Conservation (phyloP, 1,140 invertebrate genomes). For the Aphaenogaster rudis region DNA sequence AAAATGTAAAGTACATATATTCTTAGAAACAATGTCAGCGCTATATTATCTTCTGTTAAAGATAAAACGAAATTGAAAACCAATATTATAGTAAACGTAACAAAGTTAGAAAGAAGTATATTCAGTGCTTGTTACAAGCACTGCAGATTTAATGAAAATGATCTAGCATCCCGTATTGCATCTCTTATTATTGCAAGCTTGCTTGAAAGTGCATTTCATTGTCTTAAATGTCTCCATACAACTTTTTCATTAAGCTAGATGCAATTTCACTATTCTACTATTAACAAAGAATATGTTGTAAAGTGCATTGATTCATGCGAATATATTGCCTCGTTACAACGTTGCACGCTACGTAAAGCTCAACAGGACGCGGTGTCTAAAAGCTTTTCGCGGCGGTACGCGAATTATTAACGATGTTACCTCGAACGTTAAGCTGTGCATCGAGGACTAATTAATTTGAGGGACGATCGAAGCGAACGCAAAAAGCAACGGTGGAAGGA, state of each 20-base stretch:
- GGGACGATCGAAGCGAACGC: not conserved
- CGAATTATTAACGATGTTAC: not conserved
- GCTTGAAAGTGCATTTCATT: not conserved
- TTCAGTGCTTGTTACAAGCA: not conserved
- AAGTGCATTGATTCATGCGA: constrained; percentile 4
- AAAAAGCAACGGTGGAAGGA: not conserved
- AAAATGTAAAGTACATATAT: not conserved
- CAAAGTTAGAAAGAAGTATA: not conserved
- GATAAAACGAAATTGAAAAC: not conserved
- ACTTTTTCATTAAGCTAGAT: not conserved
- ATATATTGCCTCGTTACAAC: not conserved
- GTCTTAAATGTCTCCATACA: not conserved
- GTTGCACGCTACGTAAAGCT: constrained; percentile 8
- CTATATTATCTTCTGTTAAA: not conserved
- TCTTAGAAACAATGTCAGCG: not conserved
- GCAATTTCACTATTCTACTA: not conserved
- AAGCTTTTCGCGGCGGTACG: not conserved
- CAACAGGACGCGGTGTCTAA: not conserved
- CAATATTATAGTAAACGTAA: not conserved
- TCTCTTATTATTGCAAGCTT: not conserved
- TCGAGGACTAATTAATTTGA: constrained; percentile 29
- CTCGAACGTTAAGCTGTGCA: constrained; percentile 25
- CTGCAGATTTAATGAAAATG: constrained; percentile 1
- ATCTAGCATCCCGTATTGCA: not conserved
- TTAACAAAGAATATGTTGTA: not conserved